Conservation (phyloP, 1,140 invertebrate species). For the Parapsyche elsis region DNA sequence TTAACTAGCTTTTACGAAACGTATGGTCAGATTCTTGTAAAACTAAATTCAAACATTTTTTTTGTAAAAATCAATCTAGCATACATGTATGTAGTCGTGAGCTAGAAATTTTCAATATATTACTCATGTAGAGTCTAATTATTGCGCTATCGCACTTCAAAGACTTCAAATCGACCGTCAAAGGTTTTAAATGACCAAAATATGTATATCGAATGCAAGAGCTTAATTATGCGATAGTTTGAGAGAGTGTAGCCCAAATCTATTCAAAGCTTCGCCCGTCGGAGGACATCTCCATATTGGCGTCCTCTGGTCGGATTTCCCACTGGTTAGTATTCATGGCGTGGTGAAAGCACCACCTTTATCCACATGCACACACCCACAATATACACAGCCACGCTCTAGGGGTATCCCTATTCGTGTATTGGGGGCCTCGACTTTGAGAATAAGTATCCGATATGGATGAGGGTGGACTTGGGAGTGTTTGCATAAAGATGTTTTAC, state of each 20-base stretch:
- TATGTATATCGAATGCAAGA: not conserved
- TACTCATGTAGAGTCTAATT: too few species aligned
- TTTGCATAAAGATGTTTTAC: slow-evolving; percentile 56
- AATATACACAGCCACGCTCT: not conserved
- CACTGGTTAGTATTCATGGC: slow-evolving; percentile 53
- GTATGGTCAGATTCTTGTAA: too few species aligned
- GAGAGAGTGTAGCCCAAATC: slow-evolving; percentile 38
- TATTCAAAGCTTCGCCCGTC: slow-evolving; percentile 42
- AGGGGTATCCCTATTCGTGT: not conserved
- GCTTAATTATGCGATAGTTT: slow-evolving; percentile 10
- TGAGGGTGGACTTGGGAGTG: slow-evolving; percentile 53
- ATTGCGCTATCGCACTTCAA: too few species aligned
- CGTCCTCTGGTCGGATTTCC: slow-evolving; percentile 33
- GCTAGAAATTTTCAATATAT: too few species aligned
- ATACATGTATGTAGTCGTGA: too few species aligned
- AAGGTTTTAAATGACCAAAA: too few species aligned
- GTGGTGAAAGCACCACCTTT: slow-evolving; percentile 24
- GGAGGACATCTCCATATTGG: slow-evolving; percentile 36
- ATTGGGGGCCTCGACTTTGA: slow-evolving; percentile 35
- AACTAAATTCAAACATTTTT: too few species aligned
- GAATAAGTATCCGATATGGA: slow-evolving; percentile 54
- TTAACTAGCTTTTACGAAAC: too few species aligned
- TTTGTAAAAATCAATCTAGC: too few species aligned
- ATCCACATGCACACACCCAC: slow-evolving; percentile 1
- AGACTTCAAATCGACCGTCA: too few species aligned